Evolutionary conservation across 2,113 vertebrate species (phyloP).

Genomic region (Semnopithecus entellus): DNA sequence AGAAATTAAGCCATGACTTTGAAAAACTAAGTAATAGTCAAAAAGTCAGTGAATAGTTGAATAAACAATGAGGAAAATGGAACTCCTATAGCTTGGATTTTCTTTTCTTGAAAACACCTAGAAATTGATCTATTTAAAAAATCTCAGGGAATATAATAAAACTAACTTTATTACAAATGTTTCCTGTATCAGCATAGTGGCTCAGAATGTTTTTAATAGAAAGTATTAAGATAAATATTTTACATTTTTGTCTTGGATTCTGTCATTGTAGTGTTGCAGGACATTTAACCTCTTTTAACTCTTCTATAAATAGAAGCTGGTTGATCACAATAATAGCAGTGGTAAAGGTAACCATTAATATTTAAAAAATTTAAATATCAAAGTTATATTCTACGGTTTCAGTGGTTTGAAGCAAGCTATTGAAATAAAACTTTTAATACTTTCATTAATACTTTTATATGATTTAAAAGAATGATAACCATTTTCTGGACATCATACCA

Average conservation of each 20-base stretch:
- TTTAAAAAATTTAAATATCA: conserved; percentile 4
- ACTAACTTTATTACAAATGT: neutral
- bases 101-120: neutral
- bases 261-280: conserved; percentile 44
- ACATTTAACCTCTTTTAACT: conserved; percentile 55
- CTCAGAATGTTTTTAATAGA: neutral
- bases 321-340: conserved; percentile 62
- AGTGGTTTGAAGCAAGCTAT: neutral
- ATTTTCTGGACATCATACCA: neutral
- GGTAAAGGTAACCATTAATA: conserved; percentile 54
- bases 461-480: neutral
- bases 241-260: conserved; percentile 26
- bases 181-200: neutral
- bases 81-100: neutral
- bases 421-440: neutral
- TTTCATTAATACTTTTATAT: neutral
- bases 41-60: neutral
- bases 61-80: neutral
- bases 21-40: neutral
- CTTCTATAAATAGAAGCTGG: conserved; percentile 50
- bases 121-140: neutral
- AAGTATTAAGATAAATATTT: neutral
- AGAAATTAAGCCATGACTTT: neutral
- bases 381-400: neutral
- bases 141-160: neutral